A percentile compares a stretch with the other conserved stretches of the same genome.
phyloP scores from a whole-genome alignment of 1,140 invertebrate species.

The Fopius arisanus region DNA sequence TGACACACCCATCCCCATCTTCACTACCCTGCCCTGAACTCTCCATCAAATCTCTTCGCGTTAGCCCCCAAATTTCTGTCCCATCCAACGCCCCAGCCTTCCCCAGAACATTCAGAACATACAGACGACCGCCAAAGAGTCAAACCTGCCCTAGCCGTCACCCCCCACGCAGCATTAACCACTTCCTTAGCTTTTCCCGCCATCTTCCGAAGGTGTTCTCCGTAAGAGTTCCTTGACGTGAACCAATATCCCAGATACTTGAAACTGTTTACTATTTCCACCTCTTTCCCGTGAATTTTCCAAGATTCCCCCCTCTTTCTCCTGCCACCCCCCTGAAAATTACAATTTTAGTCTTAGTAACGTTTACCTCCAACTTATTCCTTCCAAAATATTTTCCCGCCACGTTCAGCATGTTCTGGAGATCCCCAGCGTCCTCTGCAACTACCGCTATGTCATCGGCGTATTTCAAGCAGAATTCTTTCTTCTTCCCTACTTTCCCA shows the following conservation, averaged over 20 bases:
- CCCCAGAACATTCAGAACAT: constrained; percentile 16
- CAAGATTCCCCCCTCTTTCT: not conserved
- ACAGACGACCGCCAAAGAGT: not conserved
- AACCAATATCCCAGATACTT: constrained; percentile 20
- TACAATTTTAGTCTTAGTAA: not conserved
- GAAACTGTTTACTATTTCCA: not conserved
- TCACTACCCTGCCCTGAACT: not conserved
- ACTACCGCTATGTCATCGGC: constrained; percentile 22
- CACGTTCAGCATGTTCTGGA: not conserved
- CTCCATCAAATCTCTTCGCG: not conserved
- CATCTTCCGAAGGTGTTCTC: constrained; percentile 2
- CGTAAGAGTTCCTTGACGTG: not conserved
- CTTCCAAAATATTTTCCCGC: not conserved
- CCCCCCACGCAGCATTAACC: constrained; percentile 26
- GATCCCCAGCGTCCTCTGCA: not conserved
- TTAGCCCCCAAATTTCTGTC: constrained; percentile 21
- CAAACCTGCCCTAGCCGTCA: not conserved
- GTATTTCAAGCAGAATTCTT: constrained; percentile 9
- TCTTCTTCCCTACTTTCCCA: constrained; percentile 17
- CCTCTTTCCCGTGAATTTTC: not conserved
- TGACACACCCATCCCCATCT: constrained; percentile 1
- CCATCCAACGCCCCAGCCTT: constrained; percentile 21
- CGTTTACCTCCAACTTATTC: not conserved
- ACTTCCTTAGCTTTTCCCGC: constrained; percentile 17
- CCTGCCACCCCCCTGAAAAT: not conserved